These are phyloP conservation scores for Tachina grossa DNA, from an alignment of 2,888 invertebrate species.

Conservation along the genomic window DNA sequence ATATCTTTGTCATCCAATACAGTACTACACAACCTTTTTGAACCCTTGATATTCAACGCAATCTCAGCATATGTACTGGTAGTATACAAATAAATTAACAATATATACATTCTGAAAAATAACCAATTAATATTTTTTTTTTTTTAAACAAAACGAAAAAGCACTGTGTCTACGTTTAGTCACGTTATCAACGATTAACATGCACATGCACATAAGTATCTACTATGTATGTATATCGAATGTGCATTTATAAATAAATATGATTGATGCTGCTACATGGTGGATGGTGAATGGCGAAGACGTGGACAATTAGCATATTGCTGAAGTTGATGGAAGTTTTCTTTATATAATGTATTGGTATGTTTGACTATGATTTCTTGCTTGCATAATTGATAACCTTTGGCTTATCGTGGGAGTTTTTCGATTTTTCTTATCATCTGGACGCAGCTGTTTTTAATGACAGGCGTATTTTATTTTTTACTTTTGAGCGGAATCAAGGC, in stretches of 20 bases:
- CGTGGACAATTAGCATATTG: background rate
- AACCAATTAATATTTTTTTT: constrained; percentile 24
- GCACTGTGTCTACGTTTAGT: too few relatives aligned
- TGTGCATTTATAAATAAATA: background rate
- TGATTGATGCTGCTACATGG: constrained; percentile 7
- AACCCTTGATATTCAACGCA: constrained; percentile 60
- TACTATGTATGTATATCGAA: too few relatives aligned
- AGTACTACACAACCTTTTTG: constrained; percentile 63
- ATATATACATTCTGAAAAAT: constrained; percentile 32
- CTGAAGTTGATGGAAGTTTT: constrained; percentile 7
- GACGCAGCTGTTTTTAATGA: background rate
- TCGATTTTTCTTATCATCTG: constrained; percentile 29
- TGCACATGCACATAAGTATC: background rate
- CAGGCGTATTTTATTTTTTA: too few relatives aligned
- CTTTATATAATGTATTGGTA: background rate
- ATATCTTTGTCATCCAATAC: constrained; percentile 47
- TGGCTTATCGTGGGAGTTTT: constrained; percentile 50
- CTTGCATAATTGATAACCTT: constrained; percentile 32
- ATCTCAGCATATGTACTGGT: constrained; percentile 58
- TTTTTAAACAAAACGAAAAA: constrained; percentile 21
- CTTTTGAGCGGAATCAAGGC: too few relatives aligned
- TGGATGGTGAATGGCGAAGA: background rate
- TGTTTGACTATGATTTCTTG: constrained; percentile 14
- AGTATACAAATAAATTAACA: constrained; percentile 54
- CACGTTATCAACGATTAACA: too few relatives aligned